These are phyloP conservation scores for Archips xylosteana DNA, from an alignment of 2,888 invertebrate genomes.

Conservation along the genomic window DNA sequence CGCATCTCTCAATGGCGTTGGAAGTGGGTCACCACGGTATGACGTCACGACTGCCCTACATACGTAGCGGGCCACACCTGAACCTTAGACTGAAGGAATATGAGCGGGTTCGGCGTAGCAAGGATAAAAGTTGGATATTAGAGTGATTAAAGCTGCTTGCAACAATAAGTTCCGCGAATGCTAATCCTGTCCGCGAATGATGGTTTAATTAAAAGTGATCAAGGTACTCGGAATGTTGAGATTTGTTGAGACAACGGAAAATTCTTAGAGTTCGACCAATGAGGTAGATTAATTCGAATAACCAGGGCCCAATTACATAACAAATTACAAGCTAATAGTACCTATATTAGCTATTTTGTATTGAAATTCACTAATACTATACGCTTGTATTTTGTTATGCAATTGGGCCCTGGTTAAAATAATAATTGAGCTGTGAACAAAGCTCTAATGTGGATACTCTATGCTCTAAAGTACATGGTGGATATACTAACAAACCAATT, in stretches of 20 bases:
- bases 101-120: background rate
- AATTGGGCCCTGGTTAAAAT: too few relatives aligned
- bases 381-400: too few relatives aligned
- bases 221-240: background rate
- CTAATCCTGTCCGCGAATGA: conserved; percentile 1
- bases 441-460: too few relatives aligned
- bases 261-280: background rate
- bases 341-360: too few relatives aligned
- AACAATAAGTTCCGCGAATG: conserved; percentile 12
- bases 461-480: too few relatives aligned
- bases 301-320: background rate
- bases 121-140: background rate
- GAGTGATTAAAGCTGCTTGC: conserved; percentile 10
- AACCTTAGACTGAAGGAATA: conserved; percentile 12
- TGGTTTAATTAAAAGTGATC: conserved; percentile 13
- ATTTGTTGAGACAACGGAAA: background rate
- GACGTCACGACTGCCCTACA: conserved; percentile 83
- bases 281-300: background rate
- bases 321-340: background rate
- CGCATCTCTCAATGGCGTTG: conserved; percentile 81
- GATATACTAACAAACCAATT: too few relatives aligned
- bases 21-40: conserved; percentile 77
- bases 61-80: conserved; percentile 60
- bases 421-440: too few relatives aligned
- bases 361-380: too few relatives aligned